phyloP scores from a whole-genome alignment of 2,113 vertebrate genomes.

The Hyla sarda region DNA sequence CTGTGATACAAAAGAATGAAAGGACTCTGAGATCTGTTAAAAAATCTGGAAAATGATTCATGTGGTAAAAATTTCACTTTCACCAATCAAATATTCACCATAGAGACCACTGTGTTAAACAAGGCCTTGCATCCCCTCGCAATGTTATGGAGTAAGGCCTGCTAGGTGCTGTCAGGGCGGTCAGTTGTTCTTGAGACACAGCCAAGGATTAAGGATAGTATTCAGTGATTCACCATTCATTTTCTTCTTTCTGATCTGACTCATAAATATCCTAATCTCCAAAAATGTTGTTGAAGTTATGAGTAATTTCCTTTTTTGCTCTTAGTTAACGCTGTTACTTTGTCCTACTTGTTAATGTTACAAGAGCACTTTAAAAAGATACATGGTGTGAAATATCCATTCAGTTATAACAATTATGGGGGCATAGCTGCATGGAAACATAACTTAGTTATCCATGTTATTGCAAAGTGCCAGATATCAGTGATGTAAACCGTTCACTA shows the following conservation, averaged over 20 bases:
- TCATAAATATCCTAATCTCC: neutral
- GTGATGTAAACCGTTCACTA: too few relatives aligned
- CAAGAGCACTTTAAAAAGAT: too few relatives aligned
- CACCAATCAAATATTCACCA: neutral
- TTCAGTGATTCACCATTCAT: slow-evolving; percentile 21
- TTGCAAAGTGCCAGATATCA: too few relatives aligned
- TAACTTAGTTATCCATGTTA: too few relatives aligned
- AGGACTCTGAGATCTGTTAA: neutral
- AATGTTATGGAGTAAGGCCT: neutral
- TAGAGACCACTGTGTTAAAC: slow-evolving; percentile 21
- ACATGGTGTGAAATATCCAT: too few relatives aligned
- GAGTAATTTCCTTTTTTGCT: slow-evolving; percentile 12
- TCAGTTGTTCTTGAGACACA: slow-evolving; percentile 10
- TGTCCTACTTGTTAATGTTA: neutral
- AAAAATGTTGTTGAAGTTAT: neutral
- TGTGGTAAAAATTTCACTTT: neutral
- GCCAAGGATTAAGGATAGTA: neutral
- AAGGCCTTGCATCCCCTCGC: neutral
- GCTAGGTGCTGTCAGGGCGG: neutral
- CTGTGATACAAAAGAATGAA: neutral
- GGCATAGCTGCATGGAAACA: too few relatives aligned
- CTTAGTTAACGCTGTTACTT: neutral
- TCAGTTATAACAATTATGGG: too few relatives aligned
- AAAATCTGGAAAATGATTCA: slow-evolving; percentile 20
- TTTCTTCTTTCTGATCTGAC: slow-evolving; percentile 26